A percentile compares a stretch with the other conserved stretches of the same genome.
Conservation (phyloP, 2,888 invertebrate species). For the Scaptomyza polygonia region DNA sequence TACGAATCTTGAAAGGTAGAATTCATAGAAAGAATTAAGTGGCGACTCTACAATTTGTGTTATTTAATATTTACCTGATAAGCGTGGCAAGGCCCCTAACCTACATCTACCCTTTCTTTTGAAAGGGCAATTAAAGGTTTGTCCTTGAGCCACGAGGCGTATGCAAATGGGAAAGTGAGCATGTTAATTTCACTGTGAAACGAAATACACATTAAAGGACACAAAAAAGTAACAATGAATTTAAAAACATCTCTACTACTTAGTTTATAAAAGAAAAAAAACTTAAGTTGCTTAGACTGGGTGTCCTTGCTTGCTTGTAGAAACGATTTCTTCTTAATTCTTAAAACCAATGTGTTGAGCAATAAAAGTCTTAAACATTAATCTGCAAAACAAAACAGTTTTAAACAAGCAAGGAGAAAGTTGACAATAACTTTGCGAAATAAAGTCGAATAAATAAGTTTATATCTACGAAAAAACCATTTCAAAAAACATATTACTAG, state of each 20-base stretch:
- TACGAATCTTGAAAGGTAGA: not conserved
- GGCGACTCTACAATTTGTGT: not conserved
- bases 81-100: no score
- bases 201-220: not conserved
- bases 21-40: not conserved
- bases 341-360: not conserved
- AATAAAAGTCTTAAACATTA: not conserved
- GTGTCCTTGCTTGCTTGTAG: conserved; percentile 1
- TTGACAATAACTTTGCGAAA: no score
- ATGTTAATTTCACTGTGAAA: conserved; percentile 23
- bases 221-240: not conserved
- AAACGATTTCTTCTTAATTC: not conserved
- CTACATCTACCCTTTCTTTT: conserved; percentile 23
- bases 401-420: not conserved
- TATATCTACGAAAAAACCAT: no score
- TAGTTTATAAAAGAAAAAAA: no score
- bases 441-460: no score
- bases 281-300: conserved; percentile 1
- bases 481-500: not conserved
- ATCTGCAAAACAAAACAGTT: no score
- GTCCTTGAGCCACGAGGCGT: conserved; percentile 34
- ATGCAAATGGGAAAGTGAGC: conserved; percentile 43
- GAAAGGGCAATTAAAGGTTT: conserved; percentile 11
- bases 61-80: not conserved
- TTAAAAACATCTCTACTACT: not conserved